Base-by-base conservation (phyloP, 2,888 invertebrate species). In the Mesorhabditis spiculigera region DNA sequence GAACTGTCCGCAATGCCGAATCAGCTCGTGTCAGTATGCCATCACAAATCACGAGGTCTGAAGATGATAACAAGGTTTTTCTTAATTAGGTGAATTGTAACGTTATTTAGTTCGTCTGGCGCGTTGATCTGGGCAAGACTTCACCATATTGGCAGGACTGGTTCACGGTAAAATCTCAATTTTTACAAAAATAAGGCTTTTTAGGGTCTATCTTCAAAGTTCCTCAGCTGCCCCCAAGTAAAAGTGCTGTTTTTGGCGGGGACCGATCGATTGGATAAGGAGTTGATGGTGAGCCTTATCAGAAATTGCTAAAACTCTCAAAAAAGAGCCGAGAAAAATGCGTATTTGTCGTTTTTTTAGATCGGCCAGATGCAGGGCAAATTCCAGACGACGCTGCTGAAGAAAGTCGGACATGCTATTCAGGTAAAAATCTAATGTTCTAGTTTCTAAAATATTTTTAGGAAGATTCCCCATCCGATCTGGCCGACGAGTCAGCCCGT, bases 361-460 rank as follows among this genome's bases (percentile, higher is more conserved):
- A 77, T 78, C n/a, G 97, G 95, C 4, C 97, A 98, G 88, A 98
- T 98, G 98, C 97, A 97, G 90, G 97, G 95, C 42, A 95, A 95
- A 89, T 93, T 98, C 88, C 97, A 98, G 89, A 91, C 97, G 91
- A 93, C 74, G 45, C 76, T 82, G 4, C 70, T 83, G 8, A 77
- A 78, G 28, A 73, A 76, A 68, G 94, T 94, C 86, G 97, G 97
- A 0, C 97, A 98, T 87, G 94, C 94, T 0, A 95, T 79, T 8
- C 77, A 76, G 72, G 72, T 72, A 50, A 16, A n/a, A n/a, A 13
- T 3, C 10, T n/a, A 63, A n/a, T n/a, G 8, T 63, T 8, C 28
- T 1, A 28, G 28, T 28, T 28, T 28, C 28, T 28, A 28, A 28
- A 63, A 3, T 63, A n/a, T 16, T 28, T 97, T 1, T 96, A 97